phyloP scores from a whole-genome alignment of 2,888 invertebrate genomes.

The Eledona agricola region DNA sequence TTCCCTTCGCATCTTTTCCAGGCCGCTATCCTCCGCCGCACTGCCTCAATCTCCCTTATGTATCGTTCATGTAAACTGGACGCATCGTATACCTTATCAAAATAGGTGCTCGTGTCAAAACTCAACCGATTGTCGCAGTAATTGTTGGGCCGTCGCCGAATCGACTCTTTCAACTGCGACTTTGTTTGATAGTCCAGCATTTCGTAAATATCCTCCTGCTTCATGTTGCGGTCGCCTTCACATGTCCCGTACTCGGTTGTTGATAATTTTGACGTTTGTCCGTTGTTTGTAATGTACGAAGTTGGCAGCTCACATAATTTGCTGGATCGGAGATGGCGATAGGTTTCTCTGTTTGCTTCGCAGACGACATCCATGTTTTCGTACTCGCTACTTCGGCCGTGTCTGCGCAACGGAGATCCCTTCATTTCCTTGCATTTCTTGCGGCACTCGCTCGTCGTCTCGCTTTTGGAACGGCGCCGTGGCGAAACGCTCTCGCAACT shows the following conservation, averaged over 20 bases:
- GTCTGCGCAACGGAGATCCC: conserved; percentile 40
- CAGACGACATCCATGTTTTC: conserved; percentile 58
- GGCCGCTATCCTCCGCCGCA: conserved; percentile 54
- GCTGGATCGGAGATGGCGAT: conserved; percentile 53
- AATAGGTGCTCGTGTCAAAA: conserved; percentile 57
- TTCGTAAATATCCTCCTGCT: conserved; percentile 26
- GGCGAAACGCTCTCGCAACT: conserved; percentile 59
- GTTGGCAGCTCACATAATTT: conserved; percentile 59
- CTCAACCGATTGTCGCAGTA: conserved; percentile 35
- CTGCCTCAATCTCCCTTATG: conserved; percentile 53
- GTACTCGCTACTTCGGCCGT: conserved; percentile 54
- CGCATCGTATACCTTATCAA: conserved; percentile 54
- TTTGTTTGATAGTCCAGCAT: conserved; percentile 16
- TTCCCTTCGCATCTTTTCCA: conserved; percentile 48
- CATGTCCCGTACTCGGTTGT: conserved; percentile 48
- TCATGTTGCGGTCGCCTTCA: no score
- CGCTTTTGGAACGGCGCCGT: conserved; percentile 57
- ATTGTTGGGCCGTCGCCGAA: conserved; percentile 3
- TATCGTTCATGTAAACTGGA: conserved; percentile 52
- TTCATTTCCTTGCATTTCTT: conserved; percentile 59
- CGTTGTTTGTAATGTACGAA: conserved; percentile 60
- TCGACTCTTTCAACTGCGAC: conserved; percentile 26
- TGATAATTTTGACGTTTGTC: conserved; percentile 52
- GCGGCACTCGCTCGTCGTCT: conserved; percentile 56
- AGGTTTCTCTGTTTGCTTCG: conserved; percentile 21